Percentiles rank a stretch among this genome's conserved stretches.
Evolutionary conservation across 2,113 vertebrate genomes (phyloP).

Genomic region (Syngnathus floridae): DNA sequence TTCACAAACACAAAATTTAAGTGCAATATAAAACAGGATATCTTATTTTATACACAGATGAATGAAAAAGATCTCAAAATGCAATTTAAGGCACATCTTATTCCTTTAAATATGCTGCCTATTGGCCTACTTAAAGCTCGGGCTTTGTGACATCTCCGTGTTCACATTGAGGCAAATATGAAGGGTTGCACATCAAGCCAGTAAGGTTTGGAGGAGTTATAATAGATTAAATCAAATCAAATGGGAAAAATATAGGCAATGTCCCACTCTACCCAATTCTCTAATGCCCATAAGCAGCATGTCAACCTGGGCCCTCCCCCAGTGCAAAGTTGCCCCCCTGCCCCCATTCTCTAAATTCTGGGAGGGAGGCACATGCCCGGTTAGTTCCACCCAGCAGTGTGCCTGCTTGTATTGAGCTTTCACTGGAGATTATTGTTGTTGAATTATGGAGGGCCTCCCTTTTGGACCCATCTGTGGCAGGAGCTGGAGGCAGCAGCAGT

Average conservation of each 20-base stretch:
- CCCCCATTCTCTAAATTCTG: conserved; percentile 26
- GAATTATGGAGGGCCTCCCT: conserved; percentile 68
- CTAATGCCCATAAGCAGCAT: conserved; percentile 46
- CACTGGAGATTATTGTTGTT: conserved; percentile 75
- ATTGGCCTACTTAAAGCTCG: too few relatives aligned
- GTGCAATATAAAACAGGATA: too few relatives aligned
- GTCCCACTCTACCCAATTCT: conserved; percentile 12
- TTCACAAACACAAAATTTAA: too few relatives aligned
- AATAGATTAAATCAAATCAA: not conserved
- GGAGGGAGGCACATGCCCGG: conserved; percentile 47
- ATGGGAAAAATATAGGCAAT: not conserved
- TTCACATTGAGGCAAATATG: not conserved
- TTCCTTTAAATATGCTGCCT: too few relatives aligned
- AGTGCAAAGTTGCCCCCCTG: conserved; percentile 15
- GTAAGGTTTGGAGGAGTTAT: not conserved
- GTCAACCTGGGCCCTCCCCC: conserved; percentile 67
- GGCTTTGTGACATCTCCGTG: not conserved
- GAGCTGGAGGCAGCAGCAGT: conserved; percentile 36
- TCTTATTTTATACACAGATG: too few relatives aligned
- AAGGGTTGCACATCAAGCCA: conserved; percentile 22
- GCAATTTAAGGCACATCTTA: too few relatives aligned
- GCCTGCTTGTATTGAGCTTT: conserved; percentile 58
- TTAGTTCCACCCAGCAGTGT: conserved; percentile 57
- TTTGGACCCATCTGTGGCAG: conserved; percentile 40
- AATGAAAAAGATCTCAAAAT: too few relatives aligned